Evolutionary conservation across 1,140 invertebrate species (phyloP), one percentile per base, ranked within the genome.

Genomic region (Carcinoscorpius rotundicauda): DNA sequence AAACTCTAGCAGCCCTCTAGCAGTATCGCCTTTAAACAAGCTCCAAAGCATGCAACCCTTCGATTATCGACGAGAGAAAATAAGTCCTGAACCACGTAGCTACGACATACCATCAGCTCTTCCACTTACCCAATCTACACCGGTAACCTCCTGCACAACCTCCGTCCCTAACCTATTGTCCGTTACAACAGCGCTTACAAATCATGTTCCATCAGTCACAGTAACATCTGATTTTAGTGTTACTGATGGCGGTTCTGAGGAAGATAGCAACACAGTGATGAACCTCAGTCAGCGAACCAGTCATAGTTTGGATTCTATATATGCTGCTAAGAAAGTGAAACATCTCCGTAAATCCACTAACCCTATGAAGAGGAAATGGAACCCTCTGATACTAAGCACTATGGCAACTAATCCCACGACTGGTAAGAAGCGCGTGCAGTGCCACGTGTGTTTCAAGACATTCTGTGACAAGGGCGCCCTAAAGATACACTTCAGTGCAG

Each of bases 381-480:
- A 89, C 60, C 93, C 94, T 0, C 82, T 90, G 2, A 91, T 93
- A 71, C 78, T 93, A 64, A 90, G 90, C 4, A 91, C 89, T 0
- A 87, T 92, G 69, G 89, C 93, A 65, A 92, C 93, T 61, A 95
- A 94, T 75, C 91, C 91, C 0, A 84, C 89, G 0, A 91, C 90
- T 2, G 91, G 91, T 1, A 96, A 96, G 78, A 97, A 98, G 75
- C 83, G 97, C 66, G 97, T 99, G 4, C 91, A 98, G 74, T 99
- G 97, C 78, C 94, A 96, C 73, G 93, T 96, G 51, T 99, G 97
- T 75, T 81, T 97, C 62, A 98, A 99, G 78, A 98, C 96, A 51
- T 99, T 99, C 79, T 99, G 97, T 82, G 97, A 99, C 81, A 99
- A 99, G 80, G 95, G 95, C 62, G 97, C 97, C 1, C 81, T 99